Evolutionary conservation across 2,797 vertebrate genomes (phyloP).

Genomic region (Rhincodon typus): DNA sequence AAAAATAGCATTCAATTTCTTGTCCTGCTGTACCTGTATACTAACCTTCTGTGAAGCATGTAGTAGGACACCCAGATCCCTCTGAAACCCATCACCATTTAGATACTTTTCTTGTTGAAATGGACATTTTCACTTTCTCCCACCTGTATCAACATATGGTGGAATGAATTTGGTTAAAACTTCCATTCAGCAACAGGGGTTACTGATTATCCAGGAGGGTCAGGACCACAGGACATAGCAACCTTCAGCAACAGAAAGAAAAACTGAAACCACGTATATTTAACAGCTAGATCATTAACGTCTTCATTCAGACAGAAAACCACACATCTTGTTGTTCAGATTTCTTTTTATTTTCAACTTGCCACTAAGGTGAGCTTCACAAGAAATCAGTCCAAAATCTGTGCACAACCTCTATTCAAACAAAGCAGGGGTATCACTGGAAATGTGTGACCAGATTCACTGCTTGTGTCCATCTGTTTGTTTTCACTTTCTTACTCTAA

Average conservation of each 20-base stretch:
- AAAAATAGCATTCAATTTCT: no score
- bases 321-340: not conserved
- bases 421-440: not conserved
- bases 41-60: no score
- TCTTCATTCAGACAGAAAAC: not conserved
- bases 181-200: no score
- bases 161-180: no score
- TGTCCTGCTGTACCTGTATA: no score
- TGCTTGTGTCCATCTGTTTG: not conserved
- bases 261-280: not conserved
- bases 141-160: no score
- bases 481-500: not conserved
- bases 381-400: constrained; percentile 20
- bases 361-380: not conserved
- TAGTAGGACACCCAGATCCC: no score
- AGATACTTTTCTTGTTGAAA: no score
- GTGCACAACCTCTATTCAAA: not conserved
- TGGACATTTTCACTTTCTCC: no score
- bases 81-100: no score
- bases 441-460: not conserved
- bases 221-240: no score
- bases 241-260: not conserved
- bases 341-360: constrained; percentile 19
- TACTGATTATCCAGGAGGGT: no score
- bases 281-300: not conserved